Evolutionary conservation across 1,140 invertebrate genomes (phyloP).

Genomic region (Trachymyrmex cornetzi): DNA sequence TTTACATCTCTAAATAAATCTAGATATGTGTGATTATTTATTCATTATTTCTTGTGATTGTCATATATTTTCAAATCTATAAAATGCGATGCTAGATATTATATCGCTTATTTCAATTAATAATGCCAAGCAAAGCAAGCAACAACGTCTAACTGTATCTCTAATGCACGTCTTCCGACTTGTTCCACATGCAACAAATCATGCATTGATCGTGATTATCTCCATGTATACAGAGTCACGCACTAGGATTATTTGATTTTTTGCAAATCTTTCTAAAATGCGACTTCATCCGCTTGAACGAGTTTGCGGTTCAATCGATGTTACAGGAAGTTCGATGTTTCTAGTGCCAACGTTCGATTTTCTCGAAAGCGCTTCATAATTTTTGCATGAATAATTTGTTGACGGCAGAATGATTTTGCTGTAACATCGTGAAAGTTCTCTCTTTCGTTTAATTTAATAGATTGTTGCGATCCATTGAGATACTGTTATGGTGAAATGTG

Average conservation of each 20-base stretch:
- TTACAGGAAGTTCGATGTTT: conserved; percentile 17
- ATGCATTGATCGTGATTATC: neutral
- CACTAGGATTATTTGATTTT: conserved; percentile 19
- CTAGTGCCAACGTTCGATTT: neutral
- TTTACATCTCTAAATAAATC: neutral
- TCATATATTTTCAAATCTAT: neutral
- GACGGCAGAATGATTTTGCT: conserved; percentile 20
- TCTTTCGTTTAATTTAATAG: conserved; percentile 40
- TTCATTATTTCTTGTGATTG: neutral
- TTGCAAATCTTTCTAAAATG: neutral
- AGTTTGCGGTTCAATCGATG: conserved; percentile 19
- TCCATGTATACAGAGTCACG: neutral
- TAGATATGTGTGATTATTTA: neutral
- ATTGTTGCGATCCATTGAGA: conserved; percentile 35
- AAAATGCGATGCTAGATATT: neutral
- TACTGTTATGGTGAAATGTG: neutral
- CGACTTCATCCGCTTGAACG: conserved; percentile 14
- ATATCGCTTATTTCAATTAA: neutral
- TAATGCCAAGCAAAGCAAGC: neutral
- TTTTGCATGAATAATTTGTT: conserved; percentile 65
- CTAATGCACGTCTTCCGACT: neutral
- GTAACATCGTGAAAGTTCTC: conserved; percentile 62
- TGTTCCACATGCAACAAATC: neutral
- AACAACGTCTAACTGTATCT: neutral
- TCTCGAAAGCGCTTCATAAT: conserved; percentile 61